A percentile compares a stretch with the other conserved stretches of the same genome.
phyloP scores from a whole-genome alignment of 2,797 vertebrate species.

The Enteromius anoplus region DNA sequence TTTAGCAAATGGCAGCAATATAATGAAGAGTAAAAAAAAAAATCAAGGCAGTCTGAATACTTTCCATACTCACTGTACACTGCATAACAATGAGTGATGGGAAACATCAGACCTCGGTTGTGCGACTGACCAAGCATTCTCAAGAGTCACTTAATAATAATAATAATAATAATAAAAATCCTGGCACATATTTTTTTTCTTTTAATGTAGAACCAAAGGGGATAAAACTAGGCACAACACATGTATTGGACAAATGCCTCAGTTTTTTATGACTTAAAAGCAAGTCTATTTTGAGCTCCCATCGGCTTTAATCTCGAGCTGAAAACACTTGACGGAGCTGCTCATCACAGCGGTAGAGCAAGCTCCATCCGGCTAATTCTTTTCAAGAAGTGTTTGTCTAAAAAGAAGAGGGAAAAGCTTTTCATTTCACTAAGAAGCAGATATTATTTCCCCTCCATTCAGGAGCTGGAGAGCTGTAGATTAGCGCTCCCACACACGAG shows the following conservation, averaged over 20 bases:
- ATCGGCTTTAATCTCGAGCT: slow-evolving; percentile 29
- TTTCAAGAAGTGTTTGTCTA: slow-evolving; percentile 43
- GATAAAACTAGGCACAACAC: neutral
- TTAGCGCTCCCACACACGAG: slow-evolving; percentile 53
- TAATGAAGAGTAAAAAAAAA: too few species aligned
- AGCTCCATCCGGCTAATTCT: slow-evolving; percentile 44
- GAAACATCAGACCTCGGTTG: neutral
- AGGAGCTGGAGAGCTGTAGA: slow-evolving; percentile 43
- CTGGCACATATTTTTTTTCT: neutral
- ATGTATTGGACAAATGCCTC: slow-evolving; percentile 36
- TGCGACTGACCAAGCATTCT: neutral
- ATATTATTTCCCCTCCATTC: slow-evolving; percentile 40
- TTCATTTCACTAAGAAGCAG: slow-evolving; percentile 38
- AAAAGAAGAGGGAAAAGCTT: slow-evolving; percentile 36
- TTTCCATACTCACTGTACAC: too few species aligned
- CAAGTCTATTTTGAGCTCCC: slow-evolving; percentile 45
- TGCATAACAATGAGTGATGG: neutral
- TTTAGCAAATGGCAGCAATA: too few species aligned
- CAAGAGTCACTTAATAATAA: neutral
- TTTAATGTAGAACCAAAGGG: slow-evolving; percentile 1
- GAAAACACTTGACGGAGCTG: slow-evolving; percentile 37
- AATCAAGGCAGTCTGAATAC: too few species aligned
- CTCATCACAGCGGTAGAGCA: slow-evolving; percentile 17
- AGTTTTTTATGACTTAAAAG: slow-evolving; percentile 40
- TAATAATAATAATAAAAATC: neutral